Evolutionary conservation across 2,113 vertebrate genomes (phyloP).

Genomic region (Tympanuchus pallidicinctus): DNA sequence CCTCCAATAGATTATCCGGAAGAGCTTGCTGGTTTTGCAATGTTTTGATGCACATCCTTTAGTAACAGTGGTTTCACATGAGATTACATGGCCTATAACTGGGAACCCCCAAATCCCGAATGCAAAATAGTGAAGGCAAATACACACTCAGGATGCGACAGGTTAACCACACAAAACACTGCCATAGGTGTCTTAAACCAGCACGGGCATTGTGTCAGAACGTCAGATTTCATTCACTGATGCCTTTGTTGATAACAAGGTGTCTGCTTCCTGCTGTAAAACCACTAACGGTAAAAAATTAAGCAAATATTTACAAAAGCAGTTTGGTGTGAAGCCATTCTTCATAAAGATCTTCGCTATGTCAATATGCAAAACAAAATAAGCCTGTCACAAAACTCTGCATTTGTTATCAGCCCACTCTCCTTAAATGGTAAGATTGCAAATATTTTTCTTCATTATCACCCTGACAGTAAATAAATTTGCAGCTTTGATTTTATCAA

Average conservation of each 20-base stretch:
- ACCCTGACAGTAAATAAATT: constrained; percentile 61
- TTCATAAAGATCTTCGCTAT: background rate
- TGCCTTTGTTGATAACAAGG: background rate
- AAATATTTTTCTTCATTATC: constrained; percentile 73
- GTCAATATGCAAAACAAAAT: constrained; percentile 35
- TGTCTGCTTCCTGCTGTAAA: background rate
- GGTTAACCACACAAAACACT: background rate
- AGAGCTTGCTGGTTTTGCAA: background rate
- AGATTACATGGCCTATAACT: background rate
- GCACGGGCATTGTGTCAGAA: background rate
- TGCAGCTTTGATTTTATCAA: constrained; percentile 62
- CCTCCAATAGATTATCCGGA: background rate
- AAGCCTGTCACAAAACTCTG: constrained; percentile 1
- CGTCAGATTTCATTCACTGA: background rate
- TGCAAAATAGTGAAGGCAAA: too few relatives aligned
- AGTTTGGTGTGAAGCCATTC: background rate
- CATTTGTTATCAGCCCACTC: constrained; percentile 41
- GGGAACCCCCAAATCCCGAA: background rate
- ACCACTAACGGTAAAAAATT: background rate
- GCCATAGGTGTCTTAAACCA: background rate
- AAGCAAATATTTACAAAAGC: constrained; percentile 11
- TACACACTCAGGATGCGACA: background rate
- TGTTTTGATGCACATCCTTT: background rate
- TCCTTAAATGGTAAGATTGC: constrained; percentile 39
- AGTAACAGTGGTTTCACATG: background rate